Evolutionary conservation across 2,797 vertebrate species (phyloP), one percentile per base, ranked within the genome.

Genomic region (Pterois miles): DNA sequence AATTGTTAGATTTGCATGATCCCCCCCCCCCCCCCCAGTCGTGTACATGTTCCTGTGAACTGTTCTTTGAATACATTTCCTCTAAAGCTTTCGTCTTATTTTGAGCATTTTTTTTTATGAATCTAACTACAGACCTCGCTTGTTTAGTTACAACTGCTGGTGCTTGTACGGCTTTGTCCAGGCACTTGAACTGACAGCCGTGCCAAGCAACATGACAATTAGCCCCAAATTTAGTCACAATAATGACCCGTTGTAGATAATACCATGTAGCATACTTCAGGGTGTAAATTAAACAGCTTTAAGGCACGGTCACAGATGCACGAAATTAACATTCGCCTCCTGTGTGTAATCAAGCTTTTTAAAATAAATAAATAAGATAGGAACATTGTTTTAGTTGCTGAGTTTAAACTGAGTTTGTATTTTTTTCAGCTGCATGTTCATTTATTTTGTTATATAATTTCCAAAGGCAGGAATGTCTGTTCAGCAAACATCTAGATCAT

Each of bases 161-260:
- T 60, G 29, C 66, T 76, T 63, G 53, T 20, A 34, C 67, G 52
- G 46, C 68, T 76, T 80, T 71, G 11, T 70, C 34, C 48, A 34
- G 33, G 20, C 43, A 18, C 72, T 79, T 70, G 46, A 80, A 72
- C 60, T 69, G 74, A 76, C 79, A 80, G 66, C n/a, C 23, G 22
- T 69, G 65, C 79, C 57, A 69, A 74, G 81, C 80, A 90, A 89
- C 81, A 73, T 57, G 71, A 80, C 76, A 85, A 66, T 88, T 86
- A 74, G 66, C 53, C 54, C 63, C 34, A 73, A 1, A 63, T 78
- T 74, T 69, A 87, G 76, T 53, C 27, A 60, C 54, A 40, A 66
- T 83, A 80, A 82, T 65, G 36, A 83, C 27, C 54, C 10, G 68
- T 72, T 84, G 60, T 74, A 66, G 57, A 76, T 34, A 64, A 70